Evolutionary conservation across 2,113 vertebrate genomes (phyloP), one percentile per base, ranked within the genome.

Genomic region (Myocastor coypus): DNA sequence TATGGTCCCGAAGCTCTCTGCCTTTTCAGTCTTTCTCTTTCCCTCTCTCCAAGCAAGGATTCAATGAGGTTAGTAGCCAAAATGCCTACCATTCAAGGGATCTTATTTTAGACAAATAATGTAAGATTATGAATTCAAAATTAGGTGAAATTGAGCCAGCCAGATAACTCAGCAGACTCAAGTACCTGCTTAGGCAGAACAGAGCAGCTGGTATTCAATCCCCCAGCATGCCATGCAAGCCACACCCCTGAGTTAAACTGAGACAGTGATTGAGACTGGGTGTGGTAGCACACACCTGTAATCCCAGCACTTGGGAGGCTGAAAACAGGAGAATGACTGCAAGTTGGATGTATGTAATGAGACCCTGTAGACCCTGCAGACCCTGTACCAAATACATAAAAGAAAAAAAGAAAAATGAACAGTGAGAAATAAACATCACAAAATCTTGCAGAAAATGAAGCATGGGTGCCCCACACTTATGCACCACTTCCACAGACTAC

Each of bases 121-220:
- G 69, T 34, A 78, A 95, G 89, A 83, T 81, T 63, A 81, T 28
- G 6, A 55, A 46, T 93, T 84, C 61, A 87, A 77, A 93, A 83
- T 68, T 81, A 82, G n/a, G 46, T 34, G 57, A 82, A 93, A 34
- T 52, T 5, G 5, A 16, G 14, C 55, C 55, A 57, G 55, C 55
- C 55, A 57, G 55, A 57, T 57, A 57, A 4, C 55, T 57, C 55
- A 19, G 55, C 17, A 57, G 16, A 57, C 55, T 19, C 16, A 57
- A 57, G 55, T 16, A 19, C 55, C 55, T 57, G 55, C 16, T 57
- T 57, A 57, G 55, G 55, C 16, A 17, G 55, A 19, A 16, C 16
- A 16, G 16, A 57, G 55, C 16, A 16, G 55, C 55, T 11, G 12
- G 52, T 7, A 3, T 57, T 57, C 55, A 57, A 19, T 57, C 55